Evolutionary conservation across 2,113 vertebrate genomes (phyloP), one percentile per base, ranked within the genome.

Genomic region (Chionis minor): DNA sequence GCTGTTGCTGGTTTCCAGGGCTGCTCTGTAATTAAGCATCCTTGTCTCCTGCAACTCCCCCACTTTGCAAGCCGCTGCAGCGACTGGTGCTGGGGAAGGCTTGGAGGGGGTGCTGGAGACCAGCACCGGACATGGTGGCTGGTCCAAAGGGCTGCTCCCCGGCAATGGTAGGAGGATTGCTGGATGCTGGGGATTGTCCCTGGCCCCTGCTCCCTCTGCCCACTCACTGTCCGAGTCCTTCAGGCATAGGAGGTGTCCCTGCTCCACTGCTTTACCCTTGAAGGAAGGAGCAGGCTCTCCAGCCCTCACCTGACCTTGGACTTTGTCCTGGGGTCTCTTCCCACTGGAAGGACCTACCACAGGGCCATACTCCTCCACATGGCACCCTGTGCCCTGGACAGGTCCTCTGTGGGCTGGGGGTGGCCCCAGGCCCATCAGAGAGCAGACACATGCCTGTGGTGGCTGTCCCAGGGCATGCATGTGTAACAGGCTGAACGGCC

Each of bases 21-120:
- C 91, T 96, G 81, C 90, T 97, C 94, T 91, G 91, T 87, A 96
- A 97, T 96, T 95, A 96, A 95, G 96, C 95, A 93, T 88, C 77
- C 85, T 95, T 54, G 79, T 93, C 81, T 97, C 90, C 93, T 90
- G 79, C 66, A 92, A 67, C 83, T 91, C 89, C 89, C 72, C 87
- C 81, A 80, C 65, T 93, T 54, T 3, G 4, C 70, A 17, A 92
- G 75, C 70, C 77, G 77, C 6, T 9, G 24, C 12, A 22, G 33
- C 4, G 8, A 26, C 54, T 4, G 4, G 66, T 66, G 70, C 74
- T 63, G 38, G 28, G 49, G 62, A 26, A 44, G 61, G 61, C 69
- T n/a, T 30, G 19, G 44, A 54, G 35, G 3, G 58, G n/a, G 3
- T 83, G 54, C 71, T 63, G 58, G 42, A 59, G 44, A 61, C 45